These are phyloP conservation scores for Cynopterus brachyotis DNA, from an alignment of 2,113 vertebrate genomes.

Conservation along the genomic window DNA sequence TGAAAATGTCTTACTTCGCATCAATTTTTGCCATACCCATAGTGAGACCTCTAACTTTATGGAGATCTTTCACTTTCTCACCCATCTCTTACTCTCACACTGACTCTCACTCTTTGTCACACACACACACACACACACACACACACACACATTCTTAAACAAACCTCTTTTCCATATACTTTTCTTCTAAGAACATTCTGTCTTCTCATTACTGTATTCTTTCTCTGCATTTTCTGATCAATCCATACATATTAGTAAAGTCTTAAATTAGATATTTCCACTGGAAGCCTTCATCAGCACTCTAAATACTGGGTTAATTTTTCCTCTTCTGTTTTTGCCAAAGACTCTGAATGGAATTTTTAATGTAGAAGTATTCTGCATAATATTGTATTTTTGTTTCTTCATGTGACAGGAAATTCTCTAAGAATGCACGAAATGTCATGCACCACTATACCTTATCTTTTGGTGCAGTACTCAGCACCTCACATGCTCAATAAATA, in stretches of 20 bases:
- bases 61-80: too few species aligned
- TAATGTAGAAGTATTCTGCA: not conserved
- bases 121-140: not conserved
- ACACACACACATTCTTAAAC: not conserved
- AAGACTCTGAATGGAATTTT: not conserved
- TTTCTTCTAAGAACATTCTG: not conserved
- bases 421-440: not conserved
- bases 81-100: too few species aligned
- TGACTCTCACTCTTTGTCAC: not conserved
- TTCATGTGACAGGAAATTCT: not conserved
- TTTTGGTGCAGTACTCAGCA: not conserved
- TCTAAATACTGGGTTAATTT: not conserved
- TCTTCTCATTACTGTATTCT: not conserved
- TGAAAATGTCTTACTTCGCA: not conserved
- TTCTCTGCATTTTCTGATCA: not conserved
- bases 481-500: not conserved
- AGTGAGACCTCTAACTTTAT: not conserved
- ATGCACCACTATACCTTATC: fast-evolving
- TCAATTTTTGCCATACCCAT: not conserved
- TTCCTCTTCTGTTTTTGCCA: not conserved
- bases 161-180: not conserved
- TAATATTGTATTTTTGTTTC: not conserved
- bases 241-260: not conserved
- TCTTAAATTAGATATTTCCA: not conserved
- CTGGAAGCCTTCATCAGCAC: not conserved